Evolutionary conservation across 2,113 vertebrate species (phyloP), one percentile per base, ranked within the genome.

Genomic region (Drymodes brunneopygia): DNA sequence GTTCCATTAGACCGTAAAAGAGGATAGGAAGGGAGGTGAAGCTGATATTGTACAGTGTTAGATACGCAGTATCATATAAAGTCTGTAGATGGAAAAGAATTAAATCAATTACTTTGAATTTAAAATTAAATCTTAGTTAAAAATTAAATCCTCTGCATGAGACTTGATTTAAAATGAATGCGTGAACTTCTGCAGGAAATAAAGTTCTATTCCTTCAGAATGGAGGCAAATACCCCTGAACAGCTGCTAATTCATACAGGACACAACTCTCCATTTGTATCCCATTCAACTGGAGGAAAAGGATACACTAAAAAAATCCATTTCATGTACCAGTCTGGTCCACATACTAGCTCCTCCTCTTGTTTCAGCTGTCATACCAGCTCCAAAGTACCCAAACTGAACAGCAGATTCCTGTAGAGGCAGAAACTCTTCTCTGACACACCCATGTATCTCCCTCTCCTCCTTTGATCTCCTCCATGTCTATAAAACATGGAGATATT

Each of bases 11-110:
- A 94, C 99, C 99, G 70, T 99, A 99, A 88, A 99, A 97, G 70
- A 99, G 99, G 91, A 99, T 99, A 91, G 99, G 99, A 92, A 99
- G 99, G 72, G 99, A 99, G 18, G 99, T 99, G 97, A 99, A 99
- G 98, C 99, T 99, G 98, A 99, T 99, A 98, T 99, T 99, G 98
- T 99, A 99, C 83, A 99, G 98, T 33, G 99, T 99, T 97, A 99
- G 97, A 97, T 99, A 99, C 27, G 99, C 99, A 1, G 99, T 99
- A 83, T 99, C 99, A 6, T 99, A 99, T 90, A 99, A 98, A 56
- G 99, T 99, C 99, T 99, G 98, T 9, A 71, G 82, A 93, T 31
- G 45, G 71, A 96, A 81, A 93, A 94, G 61, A 79, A 77, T 61
- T 23, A 45, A 19, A 91, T 88, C 28, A 87, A 66, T 8, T 62